Percentiles rank a stretch among this genome's conserved stretches.
These are phyloP conservation scores for Drosophila quasianomalipes DNA, from an alignment of 2,888 invertebrate genomes.

Conservation along the genomic window DNA sequence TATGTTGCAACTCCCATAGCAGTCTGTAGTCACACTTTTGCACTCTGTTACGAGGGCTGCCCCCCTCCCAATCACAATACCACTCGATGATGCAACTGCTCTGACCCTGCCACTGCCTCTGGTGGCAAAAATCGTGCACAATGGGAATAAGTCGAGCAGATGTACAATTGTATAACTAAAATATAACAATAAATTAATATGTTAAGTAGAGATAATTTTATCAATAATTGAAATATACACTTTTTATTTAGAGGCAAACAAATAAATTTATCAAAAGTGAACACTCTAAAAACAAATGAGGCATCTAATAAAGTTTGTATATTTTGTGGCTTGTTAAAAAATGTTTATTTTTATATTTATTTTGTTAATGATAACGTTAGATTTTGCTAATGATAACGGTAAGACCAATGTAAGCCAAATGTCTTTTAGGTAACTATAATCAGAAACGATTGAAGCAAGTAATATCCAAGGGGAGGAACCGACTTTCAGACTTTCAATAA, in stretches of 20 bases:
- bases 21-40: slow-evolving; percentile 68
- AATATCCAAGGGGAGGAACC: neutral
- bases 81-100: slow-evolving; percentile 71
- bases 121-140: slow-evolving; percentile 22
- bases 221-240: neutral
- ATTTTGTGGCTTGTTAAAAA: neutral
- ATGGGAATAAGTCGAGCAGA: slow-evolving; percentile 20
- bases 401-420: neutral
- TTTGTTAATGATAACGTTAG: neutral
- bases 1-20: slow-evolving; percentile 25
- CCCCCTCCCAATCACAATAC: slow-evolving; percentile 57
- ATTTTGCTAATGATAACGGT: neutral
- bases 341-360: neutral
- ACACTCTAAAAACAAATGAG: neutral
- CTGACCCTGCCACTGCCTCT: slow-evolving; percentile 51
- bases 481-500: neutral
- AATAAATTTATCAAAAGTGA: neutral
- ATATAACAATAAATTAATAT: neutral
- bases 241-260: neutral
- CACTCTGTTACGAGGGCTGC: slow-evolving; percentile 53
- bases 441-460: neutral
- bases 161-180: neutral
- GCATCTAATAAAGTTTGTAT: neutral
- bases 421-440: neutral
- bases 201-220: neutral